Base-by-base conservation (phyloP, 2,888 invertebrate genomes). In the Rhorus exstirpatorius region DNA sequence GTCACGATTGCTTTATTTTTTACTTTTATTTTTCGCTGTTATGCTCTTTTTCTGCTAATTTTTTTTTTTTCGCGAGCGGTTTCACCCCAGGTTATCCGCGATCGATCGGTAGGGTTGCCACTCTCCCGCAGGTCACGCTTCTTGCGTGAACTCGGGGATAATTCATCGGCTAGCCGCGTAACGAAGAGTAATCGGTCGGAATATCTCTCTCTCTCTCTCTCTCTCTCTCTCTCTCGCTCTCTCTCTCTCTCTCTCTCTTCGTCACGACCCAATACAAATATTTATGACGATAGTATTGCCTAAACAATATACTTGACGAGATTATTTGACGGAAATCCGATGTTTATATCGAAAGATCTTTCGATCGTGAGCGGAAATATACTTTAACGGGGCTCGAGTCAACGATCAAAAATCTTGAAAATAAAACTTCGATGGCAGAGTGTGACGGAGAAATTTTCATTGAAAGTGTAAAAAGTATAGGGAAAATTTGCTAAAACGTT, bases 1-100 rank as follows among this genome's bases (percentile, higher is more conserved):
- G 38, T 38, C 38, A 19, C 51, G 26, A 70, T 77, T 70, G 60
- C 70, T 78, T 63, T 53, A 63, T 63, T 70, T 70, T 63, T 70
- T 70, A 70, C 53, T 44, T 70, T 78, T 63, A 46, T 70, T 70
- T 70, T 51, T 60, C 60, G 67, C 49, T 58, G 46, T 31, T 67
- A 8, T 24, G 10, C 67, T 41, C 44, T 46, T 60, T 60, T 60
- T 60, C 49, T 49, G 14, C 31, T 68, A 46, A 41, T 38, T 44
- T 55, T 65, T 55, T 44, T 35, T 58, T 58, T 67, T 67, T 35
- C 31, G 24, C 19, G 17, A 14, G 31, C 46, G 14, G 41, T 21
- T 53, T 35, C 77, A 53, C 41, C 41, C 68, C 51, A n/a, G n/a
- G n/a, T 67, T 76, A 58, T 58, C 46, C 49, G 19, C 58, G 67